Conservation (phyloP, 2,113 vertebrate genomes). For the Hirundichthys speculiger region DNA sequence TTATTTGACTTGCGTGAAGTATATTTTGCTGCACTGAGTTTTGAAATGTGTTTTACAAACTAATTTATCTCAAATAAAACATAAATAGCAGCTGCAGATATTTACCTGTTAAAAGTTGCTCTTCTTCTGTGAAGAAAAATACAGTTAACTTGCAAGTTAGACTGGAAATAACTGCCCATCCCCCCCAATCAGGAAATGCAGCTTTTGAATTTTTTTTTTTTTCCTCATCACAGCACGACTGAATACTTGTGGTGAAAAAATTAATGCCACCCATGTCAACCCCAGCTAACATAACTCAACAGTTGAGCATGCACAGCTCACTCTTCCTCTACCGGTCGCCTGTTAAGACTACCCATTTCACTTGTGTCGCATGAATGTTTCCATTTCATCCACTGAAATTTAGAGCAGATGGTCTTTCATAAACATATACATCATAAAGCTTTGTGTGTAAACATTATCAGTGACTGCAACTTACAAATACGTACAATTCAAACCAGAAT, state of each 20-base stretch:
- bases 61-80: neutral
- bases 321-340: slow-evolving; percentile 29
- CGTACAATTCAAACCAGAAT: slow-evolving; percentile 28
- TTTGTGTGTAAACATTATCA: slow-evolving; percentile 59
- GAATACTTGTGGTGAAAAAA: slow-evolving; percentile 26
- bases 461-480: slow-evolving; percentile 46
- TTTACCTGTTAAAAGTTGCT: slow-evolving; percentile 3
- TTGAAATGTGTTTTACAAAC: neutral
- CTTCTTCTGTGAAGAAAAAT: neutral
- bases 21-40: neutral
- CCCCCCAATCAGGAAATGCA: neutral
- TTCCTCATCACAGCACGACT: neutral
- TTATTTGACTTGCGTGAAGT: neutral
- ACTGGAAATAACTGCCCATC: slow-evolving; percentile 5
- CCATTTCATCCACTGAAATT: slow-evolving; percentile 44
- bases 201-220: slow-evolving; percentile 16
- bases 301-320: slow-evolving; percentile 60
- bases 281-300: slow-evolving; percentile 44
- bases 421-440: slow-evolving; percentile 56
- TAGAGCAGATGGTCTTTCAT: slow-evolving; percentile 60
- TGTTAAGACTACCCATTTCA: slow-evolving; percentile 35
- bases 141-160: slow-evolving; percentile 8
- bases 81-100: too few species aligned
- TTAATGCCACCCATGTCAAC: slow-evolving; percentile 51
- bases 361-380: slow-evolving; percentile 52